Base-by-base conservation (phyloP, 2,113 vertebrate genomes). In the Anser cygnoides region DNA sequence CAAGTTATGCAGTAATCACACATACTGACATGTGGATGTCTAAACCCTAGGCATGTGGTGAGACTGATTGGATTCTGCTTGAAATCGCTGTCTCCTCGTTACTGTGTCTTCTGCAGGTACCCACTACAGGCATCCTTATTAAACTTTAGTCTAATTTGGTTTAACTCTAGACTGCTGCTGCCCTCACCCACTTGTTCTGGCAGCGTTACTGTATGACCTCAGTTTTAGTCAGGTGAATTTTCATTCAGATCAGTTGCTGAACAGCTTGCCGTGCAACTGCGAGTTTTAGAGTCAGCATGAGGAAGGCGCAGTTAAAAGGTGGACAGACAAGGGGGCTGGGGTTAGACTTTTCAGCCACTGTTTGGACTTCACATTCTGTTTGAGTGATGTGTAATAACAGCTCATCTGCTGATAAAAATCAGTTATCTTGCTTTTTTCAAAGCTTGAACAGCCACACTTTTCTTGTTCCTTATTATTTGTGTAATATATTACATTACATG, bases 31-130 rank as follows among this genome's bases (percentile, higher is more conserved):
- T 22, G 13, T 0, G 0, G 58, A 26, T 78, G 41, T 66, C 61
- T 87, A 39, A 10, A 67, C 3, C 22, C 10, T 25, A 13, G 15
- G 11, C 49, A 22, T 74, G 61, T 66, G 19, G 29, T 66, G 91
- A n/a, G 57, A 29, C 16, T 73, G 20, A 20, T 58, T 2, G 0
- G 11, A 12, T 92, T 67, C 31, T 65, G 31, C 46, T 82, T 72
- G 23, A 68, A 63, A n/a, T 72, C 1, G 0, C 19, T 15, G 4
- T 59, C 4, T 66, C 11, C 15, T 78, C 3, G 0, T 28, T 19
- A 2, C 13, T 35, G 18, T 58, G 41, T 67, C 62, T 66, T 68
- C 29, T 79, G 39, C 62, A 65, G 49, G 75, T 82, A 75, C 28
- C 16, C 72, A 54, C 54, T 68, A 20, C 10, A 39, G 25, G 3